phyloP scores from a whole-genome alignment of 2,888 invertebrate genomes.

The Caenorhabditis macrosperma region DNA sequence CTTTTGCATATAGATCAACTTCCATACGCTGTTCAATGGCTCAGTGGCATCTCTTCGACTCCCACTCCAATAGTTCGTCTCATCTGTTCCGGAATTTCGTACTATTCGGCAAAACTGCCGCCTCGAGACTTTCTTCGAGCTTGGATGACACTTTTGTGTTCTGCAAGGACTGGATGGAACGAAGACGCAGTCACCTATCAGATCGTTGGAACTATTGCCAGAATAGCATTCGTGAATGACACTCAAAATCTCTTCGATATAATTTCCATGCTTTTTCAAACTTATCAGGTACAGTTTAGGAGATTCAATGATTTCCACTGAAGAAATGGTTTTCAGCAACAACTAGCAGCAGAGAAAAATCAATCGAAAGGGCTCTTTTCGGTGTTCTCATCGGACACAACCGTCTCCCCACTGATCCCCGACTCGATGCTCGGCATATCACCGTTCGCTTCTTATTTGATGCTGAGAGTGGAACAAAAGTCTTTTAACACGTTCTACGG shows the following conservation, averaged over 20 bases:
- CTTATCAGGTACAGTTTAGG: too few relatives aligned
- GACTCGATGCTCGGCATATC: constrained; percentile 55
- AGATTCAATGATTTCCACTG: too few relatives aligned
- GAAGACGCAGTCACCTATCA: constrained; percentile 63
- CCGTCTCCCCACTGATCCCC: constrained; percentile 73
- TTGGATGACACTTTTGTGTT: constrained; percentile 63
- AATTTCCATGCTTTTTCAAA: constrained; percentile 60
- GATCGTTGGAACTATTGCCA: constrained; percentile 62
- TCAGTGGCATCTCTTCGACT: constrained; percentile 73
- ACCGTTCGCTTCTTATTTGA: constrained; percentile 73
- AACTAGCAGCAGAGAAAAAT: constrained; percentile 59
- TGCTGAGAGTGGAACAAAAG: constrained; percentile 71
- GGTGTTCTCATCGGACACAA: constrained; percentile 67
- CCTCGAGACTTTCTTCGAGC: constrained; percentile 59
- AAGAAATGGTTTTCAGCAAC: constrained; percentile 54
- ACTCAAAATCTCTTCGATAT: constrained; percentile 64
- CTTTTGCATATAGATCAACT: constrained; percentile 76
- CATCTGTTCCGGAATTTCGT: constrained; percentile 71
- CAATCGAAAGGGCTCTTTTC: constrained; percentile 71
- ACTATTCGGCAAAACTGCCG: constrained; percentile 50
- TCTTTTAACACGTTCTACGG: constrained; percentile 67
- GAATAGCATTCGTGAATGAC: constrained; percentile 71
- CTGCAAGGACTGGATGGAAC: constrained; percentile 61
- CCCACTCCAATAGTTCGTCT: constrained; percentile 75
- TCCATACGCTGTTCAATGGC: constrained; percentile 74